Evolutionary conservation across 1,140 invertebrate species (phyloP).

Genomic region (Calliopsis andreniformis): DNA sequence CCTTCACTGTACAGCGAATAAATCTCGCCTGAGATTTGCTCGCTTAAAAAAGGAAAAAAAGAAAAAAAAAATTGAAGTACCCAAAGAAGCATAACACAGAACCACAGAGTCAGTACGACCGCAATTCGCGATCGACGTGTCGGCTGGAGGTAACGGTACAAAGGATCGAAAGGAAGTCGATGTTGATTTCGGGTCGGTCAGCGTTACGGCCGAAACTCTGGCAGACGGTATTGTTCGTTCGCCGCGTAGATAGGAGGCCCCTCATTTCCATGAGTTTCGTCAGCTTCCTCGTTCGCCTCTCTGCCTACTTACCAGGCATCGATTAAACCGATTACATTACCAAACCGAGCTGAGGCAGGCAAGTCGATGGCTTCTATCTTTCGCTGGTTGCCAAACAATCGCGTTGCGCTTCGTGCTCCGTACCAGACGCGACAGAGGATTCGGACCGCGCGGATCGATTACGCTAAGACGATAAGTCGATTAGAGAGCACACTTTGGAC

Average conservation of each 20-base stretch:
- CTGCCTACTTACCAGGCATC: constrained; percentile 52
- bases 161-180: neutral
- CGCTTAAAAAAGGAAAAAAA: too few species aligned
- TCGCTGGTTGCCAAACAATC: constrained; percentile 21
- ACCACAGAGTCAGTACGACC: too few species aligned
- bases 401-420: constrained; percentile 19
- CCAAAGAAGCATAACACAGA: too few species aligned
- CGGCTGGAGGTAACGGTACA: too few species aligned
- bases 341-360: constrained; percentile 35
- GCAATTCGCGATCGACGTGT: neutral
- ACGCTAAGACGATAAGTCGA: constrained; percentile 38
- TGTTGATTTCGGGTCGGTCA: constrained; percentile 32
- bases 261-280: constrained; percentile 59
- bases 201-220: constrained; percentile 17
- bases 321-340: constrained; percentile 59
- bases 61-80: too few species aligned
- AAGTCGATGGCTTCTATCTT: constrained; percentile 14
- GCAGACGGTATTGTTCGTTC: constrained; percentile 51
- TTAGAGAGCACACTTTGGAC: constrained; percentile 20
- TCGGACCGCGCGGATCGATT: constrained; percentile 33
- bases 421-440: neutral
- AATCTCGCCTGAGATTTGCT: too few species aligned
- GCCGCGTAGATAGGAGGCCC: constrained; percentile 41
- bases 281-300: constrained; percentile 51
- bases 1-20: too few species aligned